Percentiles rank a stretch among this genome's conserved stretches.
These are phyloP conservation scores for Toxotes chatareus DNA, from an alignment of 2,113 vertebrate genomes.

Conservation along the genomic window DNA sequence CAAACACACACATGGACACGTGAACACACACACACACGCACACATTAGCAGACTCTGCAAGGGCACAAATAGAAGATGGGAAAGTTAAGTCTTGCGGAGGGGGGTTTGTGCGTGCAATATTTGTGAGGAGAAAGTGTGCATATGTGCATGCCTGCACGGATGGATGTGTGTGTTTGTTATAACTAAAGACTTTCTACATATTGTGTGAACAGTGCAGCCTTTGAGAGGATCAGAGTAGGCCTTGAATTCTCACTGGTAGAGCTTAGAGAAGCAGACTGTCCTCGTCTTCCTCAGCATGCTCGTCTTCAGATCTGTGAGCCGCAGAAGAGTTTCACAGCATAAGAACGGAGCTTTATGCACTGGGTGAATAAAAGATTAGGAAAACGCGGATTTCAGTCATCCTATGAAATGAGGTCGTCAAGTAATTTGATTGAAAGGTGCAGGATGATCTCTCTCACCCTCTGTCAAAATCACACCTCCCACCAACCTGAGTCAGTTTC, in stretches of 20 bases:
- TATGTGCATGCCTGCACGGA: neutral
- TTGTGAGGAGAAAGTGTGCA: neutral
- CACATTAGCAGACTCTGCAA: slow-evolving; percentile 3
- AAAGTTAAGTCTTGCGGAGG: slow-evolving; percentile 3
- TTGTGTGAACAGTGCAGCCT: slow-evolving; percentile 47
- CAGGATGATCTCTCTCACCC: slow-evolving; percentile 15
- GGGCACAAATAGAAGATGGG: slow-evolving; percentile 15
- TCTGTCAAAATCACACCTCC: slow-evolving; percentile 42
- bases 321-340: slow-evolving; percentile 14
- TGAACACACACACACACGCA: neutral
- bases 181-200: slow-evolving; percentile 19
- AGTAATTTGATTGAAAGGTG: slow-evolving; percentile 35
- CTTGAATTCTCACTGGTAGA: slow-evolving; percentile 54
- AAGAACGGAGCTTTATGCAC: slow-evolving; percentile 24
- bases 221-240: slow-evolving; percentile 59
- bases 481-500: slow-evolving; percentile 36
- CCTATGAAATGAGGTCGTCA: slow-evolving; percentile 20
- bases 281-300: slow-evolving; percentile 39
- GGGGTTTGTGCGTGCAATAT: slow-evolving; percentile 5
- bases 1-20: neutral
- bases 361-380: slow-evolving; percentile 27
- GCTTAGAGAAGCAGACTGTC: slow-evolving; percentile 51
- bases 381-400: neutral
- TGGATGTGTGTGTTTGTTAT: slow-evolving; percentile 13
- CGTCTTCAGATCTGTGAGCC: slow-evolving; percentile 37